These are phyloP conservation scores for Cydia amplana DNA, from an alignment of 1,140 invertebrate species.

Conservation along the genomic window DNA sequence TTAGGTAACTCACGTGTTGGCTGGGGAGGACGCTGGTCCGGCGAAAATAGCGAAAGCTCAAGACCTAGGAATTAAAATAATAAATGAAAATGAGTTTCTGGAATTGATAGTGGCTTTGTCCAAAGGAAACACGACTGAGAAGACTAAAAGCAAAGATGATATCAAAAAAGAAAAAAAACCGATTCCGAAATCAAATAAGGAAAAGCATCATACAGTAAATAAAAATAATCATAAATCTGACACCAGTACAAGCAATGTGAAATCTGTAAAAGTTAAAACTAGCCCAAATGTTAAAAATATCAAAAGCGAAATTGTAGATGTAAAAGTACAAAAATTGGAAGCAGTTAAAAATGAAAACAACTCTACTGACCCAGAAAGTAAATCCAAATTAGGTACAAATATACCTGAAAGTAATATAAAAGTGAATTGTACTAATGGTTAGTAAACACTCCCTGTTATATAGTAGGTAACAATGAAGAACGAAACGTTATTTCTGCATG, in stretches of 20 bases:
- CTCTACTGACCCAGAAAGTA: not conserved
- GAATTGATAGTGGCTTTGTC: constrained; percentile 83
- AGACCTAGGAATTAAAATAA: constrained; percentile 84
- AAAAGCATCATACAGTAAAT: constrained; percentile 42
- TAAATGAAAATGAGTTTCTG: constrained; percentile 92
- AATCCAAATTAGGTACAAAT: not conserved
- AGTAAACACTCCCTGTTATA: not conserved
- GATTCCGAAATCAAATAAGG: constrained; percentile 35
- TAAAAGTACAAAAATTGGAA: constrained; percentile 2
- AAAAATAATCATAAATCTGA: constrained; percentile 40
- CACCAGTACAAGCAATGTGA: constrained; percentile 33
- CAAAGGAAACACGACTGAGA: constrained; percentile 38
- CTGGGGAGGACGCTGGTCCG: constrained; percentile 91
- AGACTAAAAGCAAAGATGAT: constrained; percentile 34
- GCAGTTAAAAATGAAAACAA: not conserved
- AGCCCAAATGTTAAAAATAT: constrained; percentile 36
- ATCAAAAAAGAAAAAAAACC: constrained; percentile 41
- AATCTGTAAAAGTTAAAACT: constrained; percentile 36
- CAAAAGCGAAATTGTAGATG: not conserved
- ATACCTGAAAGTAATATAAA: not conserved
- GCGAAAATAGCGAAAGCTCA: constrained; percentile 90
- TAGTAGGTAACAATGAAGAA: not conserved
- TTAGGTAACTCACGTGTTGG: constrained; percentile 89
- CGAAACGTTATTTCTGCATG: too few relatives aligned
- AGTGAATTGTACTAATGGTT: not conserved